Evolutionary conservation across 2,888 invertebrate genomes (phyloP), one percentile per base, ranked within the genome.

Genomic region (Morpho helenor): DNA sequence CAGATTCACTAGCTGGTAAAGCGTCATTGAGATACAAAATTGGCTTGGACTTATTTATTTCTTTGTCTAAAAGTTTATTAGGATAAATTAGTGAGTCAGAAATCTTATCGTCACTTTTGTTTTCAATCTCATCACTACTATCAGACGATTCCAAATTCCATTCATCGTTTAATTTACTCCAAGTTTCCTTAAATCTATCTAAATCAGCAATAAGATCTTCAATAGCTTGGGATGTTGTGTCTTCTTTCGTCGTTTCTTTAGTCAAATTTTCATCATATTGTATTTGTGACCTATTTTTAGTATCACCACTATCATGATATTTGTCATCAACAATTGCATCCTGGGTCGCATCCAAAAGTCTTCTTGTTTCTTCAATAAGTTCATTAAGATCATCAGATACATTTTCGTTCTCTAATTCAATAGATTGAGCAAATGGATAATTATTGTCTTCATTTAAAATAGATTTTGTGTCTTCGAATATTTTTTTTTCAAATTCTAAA

Each of bases 171-270:
- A 86, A 68, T 66, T 84, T 80, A 8, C 76, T 68, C 54, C 77
- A 65, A 9, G 79, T 80, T 52, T 76, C 76, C 57, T 80, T 72
- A 39, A 87, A 63, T 56, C 76, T 74, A 10, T 76, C 72, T 42
- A 86, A 73, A 63, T 87, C 81, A 16, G 70, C 71, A 59, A 80
- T 73, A 7, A 87, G 68, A 55, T 85, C 83, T 22, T 66, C 66
- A 50, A 78, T 76, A 2, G 72, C 74, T 64, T 78, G 73, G 6
- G 75, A 73, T 2, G 74, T 73, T 46, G 54, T 41, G 5, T 60
- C 57, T 43, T 54, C 58, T 45, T 59, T 49, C 43, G 41, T 53
- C 3, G 41, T 49, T 44, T 46, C 49, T 39, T 9, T 41, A 8
- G n/a, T 22, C 9, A 53, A 51, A 22, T 60, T 53, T 39, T 66